Conservation (phyloP, 2,888 invertebrate species). For the Brachylomia viminalis region DNA sequence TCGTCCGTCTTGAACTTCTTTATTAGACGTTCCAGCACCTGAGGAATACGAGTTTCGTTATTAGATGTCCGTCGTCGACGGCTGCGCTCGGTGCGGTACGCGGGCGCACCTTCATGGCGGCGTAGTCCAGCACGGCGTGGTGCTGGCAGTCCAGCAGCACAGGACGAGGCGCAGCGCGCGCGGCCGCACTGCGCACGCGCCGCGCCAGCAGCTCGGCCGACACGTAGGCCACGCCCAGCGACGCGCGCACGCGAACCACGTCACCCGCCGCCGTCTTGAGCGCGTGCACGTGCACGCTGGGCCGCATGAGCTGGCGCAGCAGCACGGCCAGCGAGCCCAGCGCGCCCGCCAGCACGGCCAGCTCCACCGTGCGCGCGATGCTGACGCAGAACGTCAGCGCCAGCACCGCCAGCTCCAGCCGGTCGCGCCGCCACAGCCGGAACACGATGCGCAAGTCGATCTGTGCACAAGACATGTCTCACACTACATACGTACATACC, state of each 20-base stretch:
- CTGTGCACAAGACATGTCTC: slow-evolving; percentile 71
- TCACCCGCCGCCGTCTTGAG: slow-evolving; percentile 71
- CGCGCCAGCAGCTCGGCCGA: slow-evolving; percentile 92
- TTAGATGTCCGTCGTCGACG: rapidly evolving
- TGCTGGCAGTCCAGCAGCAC: slow-evolving; percentile 91
- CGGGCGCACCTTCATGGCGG: slow-evolving; percentile 68
- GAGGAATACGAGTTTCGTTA: slow-evolving; percentile 41
- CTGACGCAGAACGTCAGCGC: slow-evolving; percentile 92
- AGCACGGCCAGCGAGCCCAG: slow-evolving; percentile 91
- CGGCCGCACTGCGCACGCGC: slow-evolving; percentile 88
- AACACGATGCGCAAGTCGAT: slow-evolving; percentile 88
- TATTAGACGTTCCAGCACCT: slow-evolving; percentile 91
- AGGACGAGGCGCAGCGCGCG: slow-evolving; percentile 80
- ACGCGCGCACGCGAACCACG: slow-evolving; percentile 88
- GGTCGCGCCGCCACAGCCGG: slow-evolving; percentile 90
- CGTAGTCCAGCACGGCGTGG: slow-evolving; percentile 92
- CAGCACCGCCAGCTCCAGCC: slow-evolving; percentile 92
- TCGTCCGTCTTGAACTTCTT: slow-evolving; percentile 88
- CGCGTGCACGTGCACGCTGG: slow-evolving; percentile 78
- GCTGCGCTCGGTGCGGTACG: rapidly evolving
- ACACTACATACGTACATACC: no score
- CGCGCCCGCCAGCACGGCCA: slow-evolving; percentile 94
- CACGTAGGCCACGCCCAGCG: slow-evolving; percentile 93
- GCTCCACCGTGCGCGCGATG: slow-evolving; percentile 93
- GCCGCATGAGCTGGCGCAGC: slow-evolving; percentile 92